Evolutionary conservation across 2,888 invertebrate species (phyloP).

Genomic region (Drosophila melanosoma): DNA sequence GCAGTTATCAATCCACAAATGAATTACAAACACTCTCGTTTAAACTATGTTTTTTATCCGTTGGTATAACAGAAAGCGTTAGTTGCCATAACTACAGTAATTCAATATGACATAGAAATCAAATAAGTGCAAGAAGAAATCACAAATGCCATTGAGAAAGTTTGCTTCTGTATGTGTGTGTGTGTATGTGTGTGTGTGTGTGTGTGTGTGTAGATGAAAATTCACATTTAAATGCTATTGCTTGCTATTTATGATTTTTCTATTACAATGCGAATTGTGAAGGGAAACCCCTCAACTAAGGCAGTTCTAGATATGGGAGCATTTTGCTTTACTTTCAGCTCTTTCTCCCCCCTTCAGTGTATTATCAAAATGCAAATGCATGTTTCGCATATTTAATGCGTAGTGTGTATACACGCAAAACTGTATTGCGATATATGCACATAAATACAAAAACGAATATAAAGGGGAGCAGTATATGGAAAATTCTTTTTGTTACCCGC

Average conservation of each 20-base stretch:
- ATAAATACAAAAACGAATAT: constrained; percentile 27
- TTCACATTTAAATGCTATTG: constrained; percentile 46
- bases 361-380: constrained; percentile 75
- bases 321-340: constrained; percentile 37
- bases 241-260: constrained; percentile 57
- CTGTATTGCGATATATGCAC: constrained; percentile 26
- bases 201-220: constrained; percentile 6
- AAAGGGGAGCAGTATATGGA: constrained; percentile 38
- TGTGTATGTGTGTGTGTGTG: background rate
- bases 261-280: constrained; percentile 32
- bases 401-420: constrained; percentile 49
- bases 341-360: constrained; percentile 13
- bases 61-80: constrained; percentile 10
- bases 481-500: constrained; percentile 65
- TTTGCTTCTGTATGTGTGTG: background rate
- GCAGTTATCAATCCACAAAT: background rate
- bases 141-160: constrained; percentile 41
- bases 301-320: constrained; percentile 27
- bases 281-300: constrained; percentile 7
- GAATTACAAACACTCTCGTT: background rate
- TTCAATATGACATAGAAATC: constrained; percentile 59
- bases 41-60: background rate
- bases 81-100: constrained; percentile 55
- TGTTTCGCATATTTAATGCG: constrained; percentile 73
- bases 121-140: constrained; percentile 52